Evolutionary conservation across 2,113 vertebrate species (phyloP).

Genomic region (Physeter macrocephalus): DNA sequence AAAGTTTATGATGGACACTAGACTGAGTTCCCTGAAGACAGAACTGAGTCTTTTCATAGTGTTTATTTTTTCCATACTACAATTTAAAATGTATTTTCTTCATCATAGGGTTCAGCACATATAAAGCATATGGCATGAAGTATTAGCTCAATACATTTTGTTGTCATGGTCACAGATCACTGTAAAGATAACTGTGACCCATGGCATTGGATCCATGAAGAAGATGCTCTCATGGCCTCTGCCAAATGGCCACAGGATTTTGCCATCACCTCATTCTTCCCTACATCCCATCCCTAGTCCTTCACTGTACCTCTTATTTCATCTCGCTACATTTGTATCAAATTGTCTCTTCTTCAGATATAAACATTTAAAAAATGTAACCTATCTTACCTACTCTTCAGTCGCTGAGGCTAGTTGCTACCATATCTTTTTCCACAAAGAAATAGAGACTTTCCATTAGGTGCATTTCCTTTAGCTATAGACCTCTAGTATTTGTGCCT

Average conservation of each 20-base stretch:
- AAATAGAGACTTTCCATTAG: neutral
- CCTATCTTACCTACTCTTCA: no score
- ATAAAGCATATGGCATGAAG: neutral
- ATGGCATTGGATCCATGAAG: neutral
- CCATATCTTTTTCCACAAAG: neutral
- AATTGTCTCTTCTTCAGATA: neutral
- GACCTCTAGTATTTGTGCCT: neutral
- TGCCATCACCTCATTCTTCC: neutral
- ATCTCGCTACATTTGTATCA: neutral
- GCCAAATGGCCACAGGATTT: neutral
- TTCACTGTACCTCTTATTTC: neutral
- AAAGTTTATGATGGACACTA: neutral
- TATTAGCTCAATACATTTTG: neutral
- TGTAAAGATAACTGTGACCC: neutral
- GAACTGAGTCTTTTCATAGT: neutral
- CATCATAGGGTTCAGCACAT: neutral
- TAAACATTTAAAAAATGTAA: neutral
- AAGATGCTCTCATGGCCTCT: neutral
- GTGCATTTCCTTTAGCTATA: neutral
- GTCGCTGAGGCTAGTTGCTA: neutral
- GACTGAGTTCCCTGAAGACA: neutral
- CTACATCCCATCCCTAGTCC: no score
- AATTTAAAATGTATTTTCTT: neutral
- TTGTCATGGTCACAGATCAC: neutral
- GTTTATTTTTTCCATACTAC: neutral